Percentiles rank a stretch among this genome's conserved stretches.
These are phyloP conservation scores for Antheraea assamensis DNA, from an alignment of 2,888 invertebrate species.

Conservation along the genomic window DNA sequence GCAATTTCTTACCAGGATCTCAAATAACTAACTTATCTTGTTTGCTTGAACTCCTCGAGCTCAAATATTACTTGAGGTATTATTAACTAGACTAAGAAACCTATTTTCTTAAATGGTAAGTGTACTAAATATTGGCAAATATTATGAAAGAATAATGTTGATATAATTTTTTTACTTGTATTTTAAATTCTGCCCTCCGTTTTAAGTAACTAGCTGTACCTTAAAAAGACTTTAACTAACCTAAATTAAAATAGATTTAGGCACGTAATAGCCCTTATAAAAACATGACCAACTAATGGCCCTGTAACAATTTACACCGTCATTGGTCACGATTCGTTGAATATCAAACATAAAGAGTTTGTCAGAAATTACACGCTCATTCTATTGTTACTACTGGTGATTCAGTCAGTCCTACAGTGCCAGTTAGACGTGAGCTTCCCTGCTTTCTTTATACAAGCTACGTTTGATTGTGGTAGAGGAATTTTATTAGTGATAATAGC, in stretches of 20 bases:
- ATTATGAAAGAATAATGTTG: no score
- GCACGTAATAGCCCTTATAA: slow-evolving; percentile 8
- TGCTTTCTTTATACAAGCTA: slow-evolving; percentile 31
- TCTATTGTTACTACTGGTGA: slow-evolving; percentile 57
- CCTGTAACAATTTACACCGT: slow-evolving; percentile 34
- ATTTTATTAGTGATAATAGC: slow-evolving; percentile 30
- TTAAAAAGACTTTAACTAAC: background rate
- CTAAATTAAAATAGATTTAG: background rate
- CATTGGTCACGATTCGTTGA: slow-evolving; percentile 54
- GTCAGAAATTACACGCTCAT: slow-evolving; percentile 41
- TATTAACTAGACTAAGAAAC: background rate
- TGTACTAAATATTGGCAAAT: background rate
- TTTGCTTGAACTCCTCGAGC: background rate
- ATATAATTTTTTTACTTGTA: no score
- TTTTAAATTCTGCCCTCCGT: background rate
- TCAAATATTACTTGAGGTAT: background rate
- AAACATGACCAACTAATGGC: slow-evolving; percentile 16
- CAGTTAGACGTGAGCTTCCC: slow-evolving; percentile 43
- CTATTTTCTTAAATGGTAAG: background rate
- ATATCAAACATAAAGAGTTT: slow-evolving; percentile 38
- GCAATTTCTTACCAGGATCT: background rate
- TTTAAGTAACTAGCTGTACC: background rate
- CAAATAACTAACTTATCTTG: background rate
- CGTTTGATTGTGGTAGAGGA: slow-evolving; percentile 23
- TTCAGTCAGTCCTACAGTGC: slow-evolving; percentile 48